Conservation (phyloP, 2,797 vertebrate species). For the Anabas testudineus region DNA sequence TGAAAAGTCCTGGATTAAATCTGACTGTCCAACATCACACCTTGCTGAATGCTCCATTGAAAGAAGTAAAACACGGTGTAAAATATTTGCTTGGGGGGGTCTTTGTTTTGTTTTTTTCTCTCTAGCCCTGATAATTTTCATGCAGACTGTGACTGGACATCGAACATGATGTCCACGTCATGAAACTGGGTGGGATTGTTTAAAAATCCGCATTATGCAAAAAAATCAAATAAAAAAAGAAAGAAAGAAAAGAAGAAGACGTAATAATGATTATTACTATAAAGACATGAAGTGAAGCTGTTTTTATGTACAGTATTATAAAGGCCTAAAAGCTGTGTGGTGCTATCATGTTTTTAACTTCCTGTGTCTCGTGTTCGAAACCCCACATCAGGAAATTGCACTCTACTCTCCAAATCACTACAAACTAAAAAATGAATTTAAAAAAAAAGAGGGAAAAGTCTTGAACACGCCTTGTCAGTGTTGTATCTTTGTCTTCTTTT, state of each 20-base stretch:
- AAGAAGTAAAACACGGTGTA: too few species aligned
- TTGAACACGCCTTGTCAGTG: slow-evolving; percentile 89
- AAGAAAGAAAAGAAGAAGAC: too few species aligned
- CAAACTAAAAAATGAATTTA: slow-evolving; percentile 82
- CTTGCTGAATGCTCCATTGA: background rate
- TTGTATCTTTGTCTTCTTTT: slow-evolving; percentile 84
- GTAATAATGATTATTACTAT: slow-evolving; percentile 65
- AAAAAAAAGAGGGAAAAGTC: slow-evolving; percentile 52
- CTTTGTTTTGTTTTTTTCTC: too few species aligned
- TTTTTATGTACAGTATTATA: slow-evolving; percentile 94
- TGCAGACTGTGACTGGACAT: slow-evolving; percentile 1
- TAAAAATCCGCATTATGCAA: slow-evolving; percentile 96
- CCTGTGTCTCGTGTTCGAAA: slow-evolving; percentile 73
- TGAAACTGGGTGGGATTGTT: slow-evolving; percentile 79
- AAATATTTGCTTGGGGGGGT: too few species aligned
- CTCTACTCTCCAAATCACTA: slow-evolving; percentile 93
- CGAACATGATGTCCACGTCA: background rate
- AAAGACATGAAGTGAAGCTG: slow-evolving; percentile 77
- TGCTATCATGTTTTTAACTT: slow-evolving; percentile 91
- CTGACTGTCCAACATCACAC: too few species aligned
- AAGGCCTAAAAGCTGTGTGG: slow-evolving; percentile 98
- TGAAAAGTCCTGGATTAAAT: background rate
- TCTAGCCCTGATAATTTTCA: background rate
- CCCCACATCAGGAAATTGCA: slow-evolving; percentile 97
- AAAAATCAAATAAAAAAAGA: slow-evolving; percentile 74